Evolutionary conservation across 2,888 invertebrate species (phyloP).

Genomic region (Cybosia mesomella): DNA sequence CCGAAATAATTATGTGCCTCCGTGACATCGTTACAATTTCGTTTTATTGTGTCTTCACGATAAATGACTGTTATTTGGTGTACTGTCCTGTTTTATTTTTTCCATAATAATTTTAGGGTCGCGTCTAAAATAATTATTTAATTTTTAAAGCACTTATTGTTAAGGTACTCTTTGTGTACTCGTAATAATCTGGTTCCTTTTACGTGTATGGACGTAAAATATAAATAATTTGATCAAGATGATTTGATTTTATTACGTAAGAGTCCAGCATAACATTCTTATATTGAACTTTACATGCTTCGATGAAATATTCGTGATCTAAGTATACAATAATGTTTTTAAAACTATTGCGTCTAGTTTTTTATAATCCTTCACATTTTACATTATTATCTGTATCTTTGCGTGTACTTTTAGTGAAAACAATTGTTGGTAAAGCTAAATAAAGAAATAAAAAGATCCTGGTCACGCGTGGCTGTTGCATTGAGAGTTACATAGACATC

Average conservation of each 20-base stretch:
- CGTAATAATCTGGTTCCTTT: not conserved
- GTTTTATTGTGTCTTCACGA: constrained; percentile 1
- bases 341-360: too few species aligned
- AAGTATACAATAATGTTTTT: too few species aligned
- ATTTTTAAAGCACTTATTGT: not conserved
- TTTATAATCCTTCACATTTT: too few species aligned
- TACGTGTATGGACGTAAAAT: too few species aligned
- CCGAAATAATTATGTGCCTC: constrained; percentile 2
- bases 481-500: too few species aligned
- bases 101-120: not conserved
- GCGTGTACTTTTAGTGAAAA: not conserved
- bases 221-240: not conserved
- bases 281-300: too few species aligned
- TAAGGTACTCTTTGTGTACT: not conserved
- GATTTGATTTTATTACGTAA: not conserved
- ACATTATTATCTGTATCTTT: too few species aligned
- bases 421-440: not conserved
- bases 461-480: too few species aligned
- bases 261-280: too few species aligned
- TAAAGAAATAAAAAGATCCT: too few species aligned
- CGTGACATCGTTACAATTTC: constrained; percentile 4
- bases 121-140: not conserved
- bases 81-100: not conserved
- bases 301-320: too few species aligned
- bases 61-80: not conserved